phyloP scores from a whole-genome alignment of 2,797 vertebrate species.

The Dermochelys coriacea region DNA sequence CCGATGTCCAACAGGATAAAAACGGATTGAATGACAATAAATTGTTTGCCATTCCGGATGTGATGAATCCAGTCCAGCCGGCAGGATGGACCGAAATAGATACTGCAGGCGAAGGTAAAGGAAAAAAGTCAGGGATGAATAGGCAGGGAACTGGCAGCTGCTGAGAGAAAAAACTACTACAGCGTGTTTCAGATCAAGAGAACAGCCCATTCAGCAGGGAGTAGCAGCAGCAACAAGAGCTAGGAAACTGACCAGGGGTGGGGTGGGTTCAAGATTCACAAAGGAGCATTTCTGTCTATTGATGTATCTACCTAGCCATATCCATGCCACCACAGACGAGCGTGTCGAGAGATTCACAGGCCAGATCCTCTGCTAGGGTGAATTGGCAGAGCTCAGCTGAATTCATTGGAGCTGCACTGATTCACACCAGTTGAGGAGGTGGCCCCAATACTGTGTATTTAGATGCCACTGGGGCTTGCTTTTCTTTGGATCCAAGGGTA shows the following conservation, averaged over 20 bases:
- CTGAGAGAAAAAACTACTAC: constrained; percentile 34
- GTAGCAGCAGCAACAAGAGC: constrained; percentile 16
- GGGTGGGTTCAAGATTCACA: neutral
- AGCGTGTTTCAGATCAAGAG: constrained; percentile 26
- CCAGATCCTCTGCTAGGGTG: neutral
- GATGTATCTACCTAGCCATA: neutral
- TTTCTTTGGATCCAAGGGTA: no score
- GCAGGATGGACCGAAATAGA: constrained; percentile 90
- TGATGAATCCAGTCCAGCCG: constrained; percentile 85
- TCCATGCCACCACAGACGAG: neutral
- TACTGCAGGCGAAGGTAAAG: constrained; percentile 81
- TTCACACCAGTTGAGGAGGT: neutral
- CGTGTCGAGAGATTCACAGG: neutral
- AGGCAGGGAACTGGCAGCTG: constrained; percentile 42
- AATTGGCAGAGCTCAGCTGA: neutral
- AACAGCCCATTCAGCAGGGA: constrained; percentile 27
- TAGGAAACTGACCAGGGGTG: neutral
- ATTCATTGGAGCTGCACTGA: neutral
- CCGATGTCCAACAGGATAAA: constrained; percentile 78
- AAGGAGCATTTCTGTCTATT: no score
- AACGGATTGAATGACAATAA: constrained; percentile 88
- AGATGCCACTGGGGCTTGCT: neutral
- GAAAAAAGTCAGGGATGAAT: constrained; percentile 2
- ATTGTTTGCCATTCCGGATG: constrained; percentile 88
- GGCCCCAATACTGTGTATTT: neutral